phyloP scores from a whole-genome alignment of 2,888 invertebrate genomes.

The Artemia sp. region DNA sequence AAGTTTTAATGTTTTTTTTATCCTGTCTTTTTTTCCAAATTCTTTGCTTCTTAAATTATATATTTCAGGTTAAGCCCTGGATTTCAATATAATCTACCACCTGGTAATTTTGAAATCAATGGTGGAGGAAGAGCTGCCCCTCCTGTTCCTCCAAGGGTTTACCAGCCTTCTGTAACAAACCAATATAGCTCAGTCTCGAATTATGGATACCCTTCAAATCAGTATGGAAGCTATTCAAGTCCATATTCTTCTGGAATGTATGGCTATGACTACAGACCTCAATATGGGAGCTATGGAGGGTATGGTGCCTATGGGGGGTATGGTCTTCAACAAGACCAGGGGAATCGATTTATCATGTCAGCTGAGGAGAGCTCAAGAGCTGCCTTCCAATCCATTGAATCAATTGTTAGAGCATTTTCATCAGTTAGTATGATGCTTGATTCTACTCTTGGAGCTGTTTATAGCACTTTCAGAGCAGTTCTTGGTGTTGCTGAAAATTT shows the following conservation, averaged over 20 bases:
- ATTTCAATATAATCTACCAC: not conserved
- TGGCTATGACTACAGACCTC: not conserved
- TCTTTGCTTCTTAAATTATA: too few relatives aligned
- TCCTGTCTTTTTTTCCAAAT: too few relatives aligned
- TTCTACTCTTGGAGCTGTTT: slow-evolving; percentile 85
- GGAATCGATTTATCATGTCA: slow-evolving; percentile 49
- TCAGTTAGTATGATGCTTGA: slow-evolving; percentile 93
- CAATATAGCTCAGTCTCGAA: not conserved
- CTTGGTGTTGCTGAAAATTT: slow-evolving; percentile 91
- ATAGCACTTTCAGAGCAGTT: slow-evolving; percentile 86
- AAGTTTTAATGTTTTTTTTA: too few relatives aligned
- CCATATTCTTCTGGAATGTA: not conserved
- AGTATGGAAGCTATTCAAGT: not conserved
- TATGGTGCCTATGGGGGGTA: slow-evolving; percentile 30
- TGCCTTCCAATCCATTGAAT: slow-evolving; percentile 87
- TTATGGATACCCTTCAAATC: not conserved
- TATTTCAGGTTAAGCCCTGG: not conserved
- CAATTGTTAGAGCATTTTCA: slow-evolving; percentile 72
- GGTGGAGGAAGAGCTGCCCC: slow-evolving; percentile 7
- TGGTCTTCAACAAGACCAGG: slow-evolving; percentile 17
- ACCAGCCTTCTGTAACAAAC: not conserved
- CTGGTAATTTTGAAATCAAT: slow-evolving; percentile 7
- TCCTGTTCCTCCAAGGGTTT: not conserved
- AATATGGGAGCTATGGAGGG: slow-evolving; percentile 28
- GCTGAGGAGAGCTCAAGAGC: slow-evolving; percentile 80